Evolutionary conservation across 2,888 invertebrate species (phyloP).

Genomic region (Zaprionus obscuricornis): DNA sequence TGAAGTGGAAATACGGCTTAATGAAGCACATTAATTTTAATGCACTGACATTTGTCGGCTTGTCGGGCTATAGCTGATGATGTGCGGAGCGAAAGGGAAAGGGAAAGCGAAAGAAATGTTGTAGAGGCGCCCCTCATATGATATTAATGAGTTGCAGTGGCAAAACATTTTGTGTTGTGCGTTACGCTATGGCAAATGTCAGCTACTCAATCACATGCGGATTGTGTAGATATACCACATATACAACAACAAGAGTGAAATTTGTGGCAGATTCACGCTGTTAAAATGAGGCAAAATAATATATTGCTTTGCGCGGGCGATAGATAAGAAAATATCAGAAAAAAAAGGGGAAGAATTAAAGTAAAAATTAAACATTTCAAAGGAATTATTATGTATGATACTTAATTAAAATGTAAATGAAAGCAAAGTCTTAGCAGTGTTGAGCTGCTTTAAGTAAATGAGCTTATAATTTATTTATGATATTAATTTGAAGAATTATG

Average conservation of each 20-base stretch:
- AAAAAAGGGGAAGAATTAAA: too few relatives aligned
- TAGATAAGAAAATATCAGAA: too few relatives aligned
- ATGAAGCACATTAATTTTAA: constrained; percentile 70
- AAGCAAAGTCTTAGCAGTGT: too few relatives aligned
- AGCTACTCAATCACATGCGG: constrained; percentile 57
- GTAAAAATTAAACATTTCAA: too few relatives aligned
- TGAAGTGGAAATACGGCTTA: constrained; percentile 32
- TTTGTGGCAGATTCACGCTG: constrained; percentile 11
- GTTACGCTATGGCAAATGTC: constrained; percentile 53
- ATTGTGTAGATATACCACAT: constrained; percentile 28
- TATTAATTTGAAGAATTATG: too few relatives aligned
- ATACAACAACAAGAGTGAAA: neutral
- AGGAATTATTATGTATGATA: too few relatives aligned
- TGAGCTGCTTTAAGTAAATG: too few relatives aligned
- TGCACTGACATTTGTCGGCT: constrained; percentile 44
- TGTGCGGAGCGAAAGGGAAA: neutral
- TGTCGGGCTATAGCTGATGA: neutral
- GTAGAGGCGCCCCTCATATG: constrained; percentile 34
- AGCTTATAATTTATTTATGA: too few relatives aligned
- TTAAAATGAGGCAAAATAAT: constrained; percentile 24
- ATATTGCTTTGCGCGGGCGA: too few relatives aligned
- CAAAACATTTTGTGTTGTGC: constrained; percentile 41
- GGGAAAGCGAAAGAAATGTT: neutral
- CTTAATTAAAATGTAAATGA: too few relatives aligned
- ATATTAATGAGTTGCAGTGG: constrained; percentile 57